These are phyloP conservation scores for Prionchulus punctatus DNA, from an alignment of 2,888 invertebrate species.

Conservation along the genomic window DNA sequence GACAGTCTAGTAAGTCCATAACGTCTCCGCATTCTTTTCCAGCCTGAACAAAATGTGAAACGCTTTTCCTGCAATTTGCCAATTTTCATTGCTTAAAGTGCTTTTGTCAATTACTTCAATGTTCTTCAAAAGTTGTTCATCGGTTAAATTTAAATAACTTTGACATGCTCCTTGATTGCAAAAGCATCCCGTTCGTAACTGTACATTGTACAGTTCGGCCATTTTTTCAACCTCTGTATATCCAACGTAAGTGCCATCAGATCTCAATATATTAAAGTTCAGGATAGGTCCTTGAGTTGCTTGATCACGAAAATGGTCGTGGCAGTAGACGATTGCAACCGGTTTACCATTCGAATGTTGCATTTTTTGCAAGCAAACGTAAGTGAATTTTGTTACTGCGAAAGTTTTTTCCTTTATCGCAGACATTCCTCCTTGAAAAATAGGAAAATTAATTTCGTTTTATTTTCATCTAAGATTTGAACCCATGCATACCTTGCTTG, in stretches of 20 bases:
- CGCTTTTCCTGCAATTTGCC: constrained; percentile 11
- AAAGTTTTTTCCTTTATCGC: constrained; percentile 60
- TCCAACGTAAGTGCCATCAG: constrained; percentile 62
- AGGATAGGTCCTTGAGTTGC: constrained; percentile 64
- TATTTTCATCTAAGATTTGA: no score
- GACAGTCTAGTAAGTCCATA: constrained; percentile 62
- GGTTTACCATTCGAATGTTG: constrained; percentile 55
- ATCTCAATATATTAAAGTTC: constrained; percentile 65
- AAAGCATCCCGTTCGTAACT: constrained; percentile 79
- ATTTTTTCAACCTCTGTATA: constrained; percentile 79
- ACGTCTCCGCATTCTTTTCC: constrained; percentile 85
- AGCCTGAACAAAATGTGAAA: constrained; percentile 38
- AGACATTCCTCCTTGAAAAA: no score
- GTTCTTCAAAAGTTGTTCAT: constrained; percentile 54
- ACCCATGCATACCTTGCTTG: constrained; percentile 43
- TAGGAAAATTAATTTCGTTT: no score
- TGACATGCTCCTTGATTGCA: constrained; percentile 93
- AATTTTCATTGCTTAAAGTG: no score
- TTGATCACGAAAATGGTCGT: constrained; percentile 48
- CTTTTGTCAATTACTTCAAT: constrained; percentile 43
- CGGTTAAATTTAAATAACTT: constrained; percentile 51
- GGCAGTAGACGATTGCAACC: constrained; percentile 52
- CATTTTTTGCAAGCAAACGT: constrained; percentile 46
- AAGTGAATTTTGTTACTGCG: constrained; percentile 55
- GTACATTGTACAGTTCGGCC: constrained; percentile 66